Evolutionary conservation across 2,113 vertebrate species (phyloP), one percentile per base, ranked within the genome.

Genomic region (Sylvietta virens): DNA sequence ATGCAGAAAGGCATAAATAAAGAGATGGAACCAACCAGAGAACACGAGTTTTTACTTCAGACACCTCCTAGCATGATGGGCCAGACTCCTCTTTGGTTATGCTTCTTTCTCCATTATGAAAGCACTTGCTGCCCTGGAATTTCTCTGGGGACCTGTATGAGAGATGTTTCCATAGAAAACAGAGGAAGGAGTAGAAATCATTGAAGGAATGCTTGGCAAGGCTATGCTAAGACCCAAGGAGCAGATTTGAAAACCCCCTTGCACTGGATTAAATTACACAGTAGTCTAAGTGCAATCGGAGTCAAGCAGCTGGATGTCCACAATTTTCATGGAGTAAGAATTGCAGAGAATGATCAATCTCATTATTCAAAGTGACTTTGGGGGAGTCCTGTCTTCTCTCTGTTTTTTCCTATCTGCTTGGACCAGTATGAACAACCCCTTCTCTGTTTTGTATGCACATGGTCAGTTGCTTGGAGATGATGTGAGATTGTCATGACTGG

Each of bases 201-300:
- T 5, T 65, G 57, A 61, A 65, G 18, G 39, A 80, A 39, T 33
- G 19, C 21, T 80, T 90, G 45, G 18, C 23, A 50, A 61, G 39
- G 23, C 40, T 13, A 13, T 76, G 18, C 39, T 64, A 48, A 87
- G 53, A 64, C 9, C 21, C 28, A 86, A 15, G 5, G 11, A 66
- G 3, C 15, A 47, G 47, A 80, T 79, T 48, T 87, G 73, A 76
- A 95, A 92, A 33, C 31, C 19, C 58, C 13, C 10, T 87, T 6
- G 2, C 13, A 21, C 2, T 58, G 27, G 47, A 21, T 77, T 23
- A 45, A 40, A 65, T 54, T 51, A 21, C 1, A 4, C 8, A 13
- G 10, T 3, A 69, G 14, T 40, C 53, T 65, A 33, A 88, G 35
- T 0, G 0, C 39, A 82, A 13, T 18, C 2, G 21, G 56, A 80